Conservation (phyloP, 92 coral and sea anemone genomes). For the Epizoanthus fatuus region DNA sequence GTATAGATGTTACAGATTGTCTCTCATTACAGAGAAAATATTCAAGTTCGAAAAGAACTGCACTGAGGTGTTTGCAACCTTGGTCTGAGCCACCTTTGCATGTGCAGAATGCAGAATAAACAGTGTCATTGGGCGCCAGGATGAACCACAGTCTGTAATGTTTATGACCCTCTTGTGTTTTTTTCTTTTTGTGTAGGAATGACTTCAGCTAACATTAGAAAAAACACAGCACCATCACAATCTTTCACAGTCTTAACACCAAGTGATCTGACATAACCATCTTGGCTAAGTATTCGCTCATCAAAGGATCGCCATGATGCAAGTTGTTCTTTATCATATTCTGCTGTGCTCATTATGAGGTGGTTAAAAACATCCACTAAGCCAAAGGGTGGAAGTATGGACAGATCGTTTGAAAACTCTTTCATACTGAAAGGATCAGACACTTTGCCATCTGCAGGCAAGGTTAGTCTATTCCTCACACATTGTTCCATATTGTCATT, state of each 20-base stretch:
- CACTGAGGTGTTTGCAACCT: too few relatives aligned
- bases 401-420: conserved; percentile 74
- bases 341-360: conserved; percentile 78
- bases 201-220: conserved; percentile 70
- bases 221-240: conserved; percentile 62
- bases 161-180: conserved; percentile 74
- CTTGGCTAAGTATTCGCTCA: conserved; percentile 69
- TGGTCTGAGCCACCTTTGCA: conserved; percentile 81
- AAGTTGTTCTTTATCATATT: conserved; percentile 73
- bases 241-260: conserved; percentile 59
- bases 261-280: conserved; percentile 70
- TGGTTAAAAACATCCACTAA: conserved; percentile 80
- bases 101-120: conserved; percentile 80
- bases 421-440: conserved; percentile 78
- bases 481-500: conserved; percentile 73
- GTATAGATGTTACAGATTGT: conserved; percentile 64
- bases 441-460: conserved; percentile 71
- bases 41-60: conserved; percentile 75
- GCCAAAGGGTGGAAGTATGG: conserved; percentile 80
- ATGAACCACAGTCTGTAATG: conserved; percentile 69
- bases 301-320: conserved; percentile 80
- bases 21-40: conserved; percentile 51
- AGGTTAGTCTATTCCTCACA: conserved; percentile 58
- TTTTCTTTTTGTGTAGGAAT: conserved; percentile 78
- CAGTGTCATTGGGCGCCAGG: conserved; percentile 46